Base-by-base conservation (phyloP, 2,113 vertebrate genomes). In the Nanorana parkeri region DNA sequence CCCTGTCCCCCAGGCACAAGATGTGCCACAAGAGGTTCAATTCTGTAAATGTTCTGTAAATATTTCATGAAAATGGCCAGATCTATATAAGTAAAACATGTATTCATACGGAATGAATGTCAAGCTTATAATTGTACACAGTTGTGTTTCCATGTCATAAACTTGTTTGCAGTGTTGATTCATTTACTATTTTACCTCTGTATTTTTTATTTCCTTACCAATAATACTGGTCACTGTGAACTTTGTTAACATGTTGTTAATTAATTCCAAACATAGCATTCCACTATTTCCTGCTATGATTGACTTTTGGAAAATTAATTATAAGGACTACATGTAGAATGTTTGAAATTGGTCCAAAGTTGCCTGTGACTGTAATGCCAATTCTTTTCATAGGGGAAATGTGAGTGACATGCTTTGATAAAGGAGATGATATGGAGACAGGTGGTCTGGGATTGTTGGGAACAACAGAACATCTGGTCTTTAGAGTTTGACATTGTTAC, bases 401-500 rank as follows among this genome's bases (percentile, higher is more conserved):
- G 6, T 88, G 90, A 92, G 89, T 91, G 91, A 87, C 92, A 92
- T 86, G 84, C 84, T 81, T 83, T 87, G 87, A 77, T 80, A 85
- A 80, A 84, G 80, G 20, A n/a, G 72, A 90, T 80, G 85, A 81
- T 88, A 85, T 76, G 71, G 87, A 91, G 93, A 90, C 93, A 94
- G 92, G 91, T 93, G 92, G 89, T 88, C 87, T 87, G 90, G 89
- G 90, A 90, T 85, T 87, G 65, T 84, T 86, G 79, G n/a, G 64
- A 88, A 76, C 86, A 91, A 58, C 87, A 87, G 81, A 90, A 88
- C 92, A 93, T 91, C 92, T 93, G 90, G 87, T 85, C 84, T 86
- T 84, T 86, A 87, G 87, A 90, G 85, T 88, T 86, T 76, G 89
- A 87, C 86, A 88, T 83, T 28, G 72, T 66, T 29, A 3, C 75